Evolutionary conservation across 92 coral and sea anemone species (phyloP), one percentile per base, ranked within the genome.

Genomic region (Umimayanthus chanpuru): DNA sequence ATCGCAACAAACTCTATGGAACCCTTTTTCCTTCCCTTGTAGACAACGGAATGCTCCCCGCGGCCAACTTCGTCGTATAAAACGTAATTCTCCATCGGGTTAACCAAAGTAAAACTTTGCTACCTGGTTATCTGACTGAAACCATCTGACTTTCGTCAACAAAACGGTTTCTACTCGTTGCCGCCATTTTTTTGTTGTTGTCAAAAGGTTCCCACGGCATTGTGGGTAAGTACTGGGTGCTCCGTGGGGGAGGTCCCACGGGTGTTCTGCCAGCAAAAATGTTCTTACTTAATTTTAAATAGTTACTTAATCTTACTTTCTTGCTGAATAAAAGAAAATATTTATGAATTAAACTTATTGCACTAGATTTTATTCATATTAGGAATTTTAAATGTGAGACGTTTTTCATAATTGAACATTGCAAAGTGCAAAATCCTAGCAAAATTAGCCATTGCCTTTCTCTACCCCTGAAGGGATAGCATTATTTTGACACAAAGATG

Each of bases 21-120:
- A 18, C 99, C 99, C 68, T 95, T 97, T 79, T 97, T 97, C 50
- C 99, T 92, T 16, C 99, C 99, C 93, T 97, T 97, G 91, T 97
- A 97, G 55, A 97, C 98, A 65, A 97, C 91, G 6, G 99, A 97
- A 71, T 93, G 92, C 25, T 94, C 94, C 15, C 99, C 99, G 23
- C 98, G 90, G 49, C 99, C 99, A 75, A 97, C 92, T 87, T 97
- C 99, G 47, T 97, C 99, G 88, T 97, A 97, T 29, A 97, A 87
- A 8, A 97, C 96, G 91, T 97, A 97, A 85, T 97, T 97, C 87
- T 97, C 99, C 99, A 97, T 97, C 26, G 15, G 32, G 20, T 56
- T 74, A 39, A 77, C 56, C 21, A 77, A 77, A 44, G 39, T 47
- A 36, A 77, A 8, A 72, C 36, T 26, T 11, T 72, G 29, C 53